Evolutionary conservation across 2,113 vertebrate species (phyloP).

Genomic region (Hippocampus comes): DNA sequence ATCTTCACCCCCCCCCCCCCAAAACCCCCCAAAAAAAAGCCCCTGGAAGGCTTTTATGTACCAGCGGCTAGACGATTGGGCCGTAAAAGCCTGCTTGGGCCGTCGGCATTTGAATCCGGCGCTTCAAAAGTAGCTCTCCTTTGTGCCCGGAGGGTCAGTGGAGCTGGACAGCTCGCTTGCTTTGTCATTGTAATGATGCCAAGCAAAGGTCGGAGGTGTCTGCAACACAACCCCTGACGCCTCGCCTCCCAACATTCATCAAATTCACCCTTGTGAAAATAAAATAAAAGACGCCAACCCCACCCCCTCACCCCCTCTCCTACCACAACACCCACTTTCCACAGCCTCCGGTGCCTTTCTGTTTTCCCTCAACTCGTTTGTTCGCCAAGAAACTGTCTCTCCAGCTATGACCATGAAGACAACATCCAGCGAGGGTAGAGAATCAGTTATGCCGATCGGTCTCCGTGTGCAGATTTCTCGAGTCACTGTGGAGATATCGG

Average conservation of each 20-base stretch:
- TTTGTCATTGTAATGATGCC: constrained; percentile 74
- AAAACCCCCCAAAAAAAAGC: neutral
- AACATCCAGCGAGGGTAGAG: constrained; percentile 51
- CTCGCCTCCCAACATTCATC: constrained; percentile 21
- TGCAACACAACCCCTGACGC: constrained; percentile 30
- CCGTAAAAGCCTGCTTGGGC: constrained; percentile 28
- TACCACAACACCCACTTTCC: constrained; percentile 16
- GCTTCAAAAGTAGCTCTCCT: constrained; percentile 39
- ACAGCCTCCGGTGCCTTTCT: constrained; percentile 15
- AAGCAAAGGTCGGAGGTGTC: constrained; percentile 63
- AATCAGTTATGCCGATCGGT: constrained; percentile 52
- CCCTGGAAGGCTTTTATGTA: constrained; percentile 24
- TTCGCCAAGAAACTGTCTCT: constrained; percentile 45
- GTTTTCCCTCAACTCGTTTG: neutral
- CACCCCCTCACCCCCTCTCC: constrained; percentile 14
- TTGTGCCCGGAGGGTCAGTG: constrained; percentile 34
- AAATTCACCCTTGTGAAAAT: neutral
- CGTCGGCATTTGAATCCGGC: constrained; percentile 28
- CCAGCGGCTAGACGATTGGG: constrained; percentile 31
- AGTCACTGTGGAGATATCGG: constrained; percentile 54
- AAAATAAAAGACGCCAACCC: constrained; percentile 8
- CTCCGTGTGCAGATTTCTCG: constrained; percentile 59
- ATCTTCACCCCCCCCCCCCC: constrained; percentile 40
- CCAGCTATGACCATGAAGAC: constrained; percentile 33
- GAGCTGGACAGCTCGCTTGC: constrained; percentile 36